phyloP scores from a whole-genome alignment of 2,113 vertebrate genomes.

The Oryzias curvinotus region DNA sequence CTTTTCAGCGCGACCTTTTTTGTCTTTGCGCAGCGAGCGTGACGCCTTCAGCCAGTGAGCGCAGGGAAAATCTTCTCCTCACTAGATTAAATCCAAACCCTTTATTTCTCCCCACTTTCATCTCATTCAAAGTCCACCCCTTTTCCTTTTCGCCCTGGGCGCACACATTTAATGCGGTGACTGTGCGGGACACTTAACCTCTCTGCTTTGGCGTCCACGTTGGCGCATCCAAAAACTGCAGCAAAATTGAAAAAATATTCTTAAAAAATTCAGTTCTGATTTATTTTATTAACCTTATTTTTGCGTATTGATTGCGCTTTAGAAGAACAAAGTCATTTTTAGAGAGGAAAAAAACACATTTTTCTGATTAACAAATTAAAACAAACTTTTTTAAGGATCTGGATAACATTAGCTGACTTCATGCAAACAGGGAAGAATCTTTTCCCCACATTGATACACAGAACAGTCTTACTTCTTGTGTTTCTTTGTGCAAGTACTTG shows the following conservation, averaged over 20 bases:
- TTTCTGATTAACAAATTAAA: too few relatives aligned
- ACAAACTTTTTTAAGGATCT: neutral
- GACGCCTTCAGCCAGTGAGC: slow-evolving; percentile 63
- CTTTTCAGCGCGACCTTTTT: slow-evolving; percentile 70
- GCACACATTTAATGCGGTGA: slow-evolving; percentile 66
- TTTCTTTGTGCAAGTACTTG: slow-evolving; percentile 81
- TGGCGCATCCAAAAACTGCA: neutral
- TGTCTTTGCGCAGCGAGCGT: slow-evolving; percentile 81
- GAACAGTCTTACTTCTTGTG: slow-evolving; percentile 77
- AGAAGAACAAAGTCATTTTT: too few relatives aligned
- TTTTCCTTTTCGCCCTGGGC: slow-evolving; percentile 74
- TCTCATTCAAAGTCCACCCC: slow-evolving; percentile 88
- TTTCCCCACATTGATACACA: slow-evolving; percentile 63
- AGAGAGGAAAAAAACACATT: too few relatives aligned
- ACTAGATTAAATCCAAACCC: slow-evolving; percentile 93
- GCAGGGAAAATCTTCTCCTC: slow-evolving; percentile 82
- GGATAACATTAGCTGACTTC: slow-evolving; percentile 19
- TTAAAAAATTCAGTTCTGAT: neutral
- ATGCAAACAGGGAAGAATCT: slow-evolving; percentile 38
- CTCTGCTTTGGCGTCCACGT: slow-evolving; percentile 5
- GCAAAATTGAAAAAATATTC: neutral
- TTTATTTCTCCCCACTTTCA: slow-evolving; percentile 97
- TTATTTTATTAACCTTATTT: too few relatives aligned
- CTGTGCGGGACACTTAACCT: slow-evolving; percentile 55
- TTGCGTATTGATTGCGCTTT: too few relatives aligned